A percentile compares a stretch with the other conserved stretches of the same genome.
Evolutionary conservation across 2,797 vertebrate genomes (phyloP).

Genomic region (Linurgus olivaceus): DNA sequence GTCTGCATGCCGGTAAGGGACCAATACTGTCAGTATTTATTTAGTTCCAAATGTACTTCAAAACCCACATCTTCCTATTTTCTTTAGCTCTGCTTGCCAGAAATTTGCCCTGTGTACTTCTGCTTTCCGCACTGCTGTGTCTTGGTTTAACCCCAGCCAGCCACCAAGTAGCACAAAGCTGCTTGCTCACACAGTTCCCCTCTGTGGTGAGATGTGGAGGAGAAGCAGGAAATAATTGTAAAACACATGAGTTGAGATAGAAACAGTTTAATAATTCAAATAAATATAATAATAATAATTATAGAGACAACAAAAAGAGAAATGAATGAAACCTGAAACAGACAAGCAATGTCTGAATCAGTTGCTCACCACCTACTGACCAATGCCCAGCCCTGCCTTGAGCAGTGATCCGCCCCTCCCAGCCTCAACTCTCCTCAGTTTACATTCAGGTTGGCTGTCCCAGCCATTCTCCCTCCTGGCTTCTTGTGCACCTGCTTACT

Average conservation of each 20-base stretch:
- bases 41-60: slow-evolving; percentile 34
- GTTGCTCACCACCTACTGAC: background rate
- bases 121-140: background rate
- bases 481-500: background rate
- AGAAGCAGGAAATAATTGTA: background rate
- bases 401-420: background rate
- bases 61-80: slow-evolving; percentile 50
- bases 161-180: background rate
- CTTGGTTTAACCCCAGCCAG: background rate
- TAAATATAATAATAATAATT: background rate
- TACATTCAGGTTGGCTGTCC: background rate
- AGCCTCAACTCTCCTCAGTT: background rate
- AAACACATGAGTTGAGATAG: background rate
- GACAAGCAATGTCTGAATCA: background rate
- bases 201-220: background rate
- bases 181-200: background rate
- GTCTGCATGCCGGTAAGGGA: background rate
- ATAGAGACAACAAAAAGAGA: background rate
- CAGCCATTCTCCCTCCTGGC: background rate
- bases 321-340: background rate
- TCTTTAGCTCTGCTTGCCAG: background rate
- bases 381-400: background rate
- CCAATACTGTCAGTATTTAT: background rate
- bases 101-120: background rate
- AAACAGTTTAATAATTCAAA: background rate